Evolutionary conservation across 2,113 vertebrate species (phyloP).

Genomic region (Crypturellus undulatus): DNA sequence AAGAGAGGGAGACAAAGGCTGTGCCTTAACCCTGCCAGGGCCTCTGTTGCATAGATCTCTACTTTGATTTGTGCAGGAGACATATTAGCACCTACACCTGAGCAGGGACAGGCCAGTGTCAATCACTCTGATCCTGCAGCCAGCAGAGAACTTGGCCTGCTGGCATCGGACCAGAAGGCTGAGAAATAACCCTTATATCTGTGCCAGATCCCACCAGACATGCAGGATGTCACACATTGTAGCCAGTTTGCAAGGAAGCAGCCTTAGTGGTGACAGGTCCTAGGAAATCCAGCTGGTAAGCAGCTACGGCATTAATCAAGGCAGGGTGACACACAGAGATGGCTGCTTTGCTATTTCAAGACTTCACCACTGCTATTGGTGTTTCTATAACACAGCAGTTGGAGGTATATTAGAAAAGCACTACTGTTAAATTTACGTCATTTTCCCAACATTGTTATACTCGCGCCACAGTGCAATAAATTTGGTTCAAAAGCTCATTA

Average conservation of each 20-base stretch:
- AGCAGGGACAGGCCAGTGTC: not conserved
- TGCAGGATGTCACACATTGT: accelerated
- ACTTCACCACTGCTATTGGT: not conserved
- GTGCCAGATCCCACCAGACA: not conserved
- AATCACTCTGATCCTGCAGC: accelerated
- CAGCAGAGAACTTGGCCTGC: accelerated
- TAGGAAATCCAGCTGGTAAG: not conserved
- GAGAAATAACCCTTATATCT: not conserved
- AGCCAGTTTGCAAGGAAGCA: not conserved
- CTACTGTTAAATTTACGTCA: not conserved
- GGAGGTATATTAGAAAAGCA: not conserved
- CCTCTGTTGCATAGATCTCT: not conserved
- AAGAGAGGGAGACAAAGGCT: accelerated
- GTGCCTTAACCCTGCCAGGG: not conserved
- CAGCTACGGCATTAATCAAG: not conserved
- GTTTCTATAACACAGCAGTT: not conserved
- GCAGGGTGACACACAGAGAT: not conserved
- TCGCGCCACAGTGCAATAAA: not conserved
- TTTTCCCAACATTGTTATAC: not conserved
- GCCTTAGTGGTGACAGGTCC: not conserved
- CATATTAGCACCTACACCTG: not conserved
- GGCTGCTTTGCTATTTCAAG: not conserved
- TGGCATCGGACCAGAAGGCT: not conserved
- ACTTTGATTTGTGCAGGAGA: accelerated
- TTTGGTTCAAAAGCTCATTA: not conserved